phyloP scores from a whole-genome alignment of 1,140 invertebrate species.

The Calliphora vicina region DNA sequence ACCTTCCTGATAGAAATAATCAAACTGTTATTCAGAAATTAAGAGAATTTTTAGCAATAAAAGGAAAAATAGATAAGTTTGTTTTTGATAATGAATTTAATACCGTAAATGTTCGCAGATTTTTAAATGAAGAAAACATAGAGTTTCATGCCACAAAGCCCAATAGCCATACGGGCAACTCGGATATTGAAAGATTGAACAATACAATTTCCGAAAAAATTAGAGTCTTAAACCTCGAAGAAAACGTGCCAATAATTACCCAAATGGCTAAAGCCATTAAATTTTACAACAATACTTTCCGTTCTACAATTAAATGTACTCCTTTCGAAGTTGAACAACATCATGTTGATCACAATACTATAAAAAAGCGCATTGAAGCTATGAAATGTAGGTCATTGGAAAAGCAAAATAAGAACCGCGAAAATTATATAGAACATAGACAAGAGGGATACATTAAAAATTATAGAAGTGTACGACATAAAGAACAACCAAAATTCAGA shows the following conservation, averaged over 20 bases:
- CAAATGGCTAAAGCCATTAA: too few species aligned
- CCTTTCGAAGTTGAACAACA: background rate
- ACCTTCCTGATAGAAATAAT: background rate
- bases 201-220: too few species aligned
- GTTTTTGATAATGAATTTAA: constrained; percentile 12
- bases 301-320: background rate
- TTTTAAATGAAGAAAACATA: background rate
- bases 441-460: too few species aligned
- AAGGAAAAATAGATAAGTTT: constrained; percentile 3
- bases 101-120: background rate
- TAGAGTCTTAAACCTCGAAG: too few species aligned
- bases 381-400: too few species aligned
- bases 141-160: too few species aligned
- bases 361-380: too few species aligned
- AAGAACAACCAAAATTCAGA: background rate
- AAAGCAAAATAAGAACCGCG: too few species aligned
- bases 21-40: too few species aligned
- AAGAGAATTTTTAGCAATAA: background rate
- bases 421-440: too few species aligned
- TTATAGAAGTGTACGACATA: background rate
- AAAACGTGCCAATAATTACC: too few species aligned
- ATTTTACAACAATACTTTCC: background rate
- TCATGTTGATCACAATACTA: too few species aligned
- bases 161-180: background rate
- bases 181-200: background rate